Evolutionary conservation across 2,797 vertebrate species (phyloP).

Genomic region (Aldrovandia affinis): DNA sequence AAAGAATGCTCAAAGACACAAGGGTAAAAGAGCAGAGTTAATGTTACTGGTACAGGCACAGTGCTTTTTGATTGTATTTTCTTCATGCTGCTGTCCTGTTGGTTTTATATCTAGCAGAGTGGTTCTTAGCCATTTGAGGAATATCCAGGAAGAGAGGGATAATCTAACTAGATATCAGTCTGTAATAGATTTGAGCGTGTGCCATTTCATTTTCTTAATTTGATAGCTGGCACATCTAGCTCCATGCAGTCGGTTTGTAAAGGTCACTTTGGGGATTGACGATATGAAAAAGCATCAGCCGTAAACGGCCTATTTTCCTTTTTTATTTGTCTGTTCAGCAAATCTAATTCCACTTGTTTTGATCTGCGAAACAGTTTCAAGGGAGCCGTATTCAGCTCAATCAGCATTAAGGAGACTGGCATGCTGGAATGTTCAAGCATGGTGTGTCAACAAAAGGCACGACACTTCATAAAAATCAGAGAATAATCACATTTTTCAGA

Average conservation of each 20-base stretch:
- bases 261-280: conserved; percentile 15
- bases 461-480: conserved; percentile 20
- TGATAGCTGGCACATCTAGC: neutral
- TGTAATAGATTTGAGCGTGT: neutral
- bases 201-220: conserved; percentile 22
- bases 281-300: neutral
- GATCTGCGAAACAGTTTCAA: conserved; percentile 23
- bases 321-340: conserved; percentile 21
- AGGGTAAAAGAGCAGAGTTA: neutral
- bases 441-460: neutral
- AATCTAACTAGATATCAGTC: neutral
- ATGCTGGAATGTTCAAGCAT: neutral
- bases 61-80: neutral
- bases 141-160: neutral
- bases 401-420: conserved; percentile 17
- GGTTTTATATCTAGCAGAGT: neutral
- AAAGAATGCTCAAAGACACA: neutral
- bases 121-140: neutral
- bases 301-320: neutral
- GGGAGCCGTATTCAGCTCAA: conserved; percentile 28
- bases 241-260: neutral
- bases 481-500: conserved; percentile 22
- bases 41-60: neutral
- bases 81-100: neutral
- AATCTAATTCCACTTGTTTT: conserved; percentile 18